Evolutionary conservation across 1,140 invertebrate species (phyloP), one percentile per base, ranked within the genome.

Genomic region (Drosophila trapezifrons): DNA sequence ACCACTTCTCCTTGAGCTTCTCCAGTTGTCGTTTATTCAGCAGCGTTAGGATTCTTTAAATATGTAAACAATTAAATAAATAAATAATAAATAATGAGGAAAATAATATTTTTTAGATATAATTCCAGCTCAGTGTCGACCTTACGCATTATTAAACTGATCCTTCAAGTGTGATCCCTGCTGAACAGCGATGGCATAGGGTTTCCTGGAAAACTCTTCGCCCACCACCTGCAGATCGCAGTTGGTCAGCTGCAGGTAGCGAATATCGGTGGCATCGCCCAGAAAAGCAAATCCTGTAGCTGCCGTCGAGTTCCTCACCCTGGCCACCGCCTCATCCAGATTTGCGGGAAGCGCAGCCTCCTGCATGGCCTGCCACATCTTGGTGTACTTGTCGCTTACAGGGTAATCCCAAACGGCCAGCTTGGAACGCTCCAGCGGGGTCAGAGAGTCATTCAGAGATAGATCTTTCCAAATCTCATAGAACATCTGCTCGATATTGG

Each of bases 391-490:
- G 92, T 99, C 98, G 80, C 97, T 98, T 0, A 99, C 98, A 0
- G 98, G 98, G 92, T 99, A 99, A 92, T 99, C 98, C 98, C 98
- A 99, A 0, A 99, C 98, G 0, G 98, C 98, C 13, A 99, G 91
- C 92, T 98, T 97, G 0, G 98, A 96, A 51, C 98, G 93, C 90
- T 99, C 97, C 0, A 98, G 94, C 40, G 98, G 96, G 12, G 95
- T 95, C 17, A 99, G 92, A 59, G 96, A 98, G 91, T 99, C 98
- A 83, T 99, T 98, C 10, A 99, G 92, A 35, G 97, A 98, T 96
- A 99, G 98, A 70, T 98, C 96, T 91, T 99, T 99, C 98, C 98
- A 99, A 76, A 99, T 98, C 80, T 98, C 97, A 91, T 99, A 99
- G 93, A 99, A 99, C 76, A 94, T 95, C 57, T 96, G 94, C 93